phyloP scores from a whole-genome alignment of 2,113 vertebrate genomes.

The Falcunculus frontatus region DNA sequence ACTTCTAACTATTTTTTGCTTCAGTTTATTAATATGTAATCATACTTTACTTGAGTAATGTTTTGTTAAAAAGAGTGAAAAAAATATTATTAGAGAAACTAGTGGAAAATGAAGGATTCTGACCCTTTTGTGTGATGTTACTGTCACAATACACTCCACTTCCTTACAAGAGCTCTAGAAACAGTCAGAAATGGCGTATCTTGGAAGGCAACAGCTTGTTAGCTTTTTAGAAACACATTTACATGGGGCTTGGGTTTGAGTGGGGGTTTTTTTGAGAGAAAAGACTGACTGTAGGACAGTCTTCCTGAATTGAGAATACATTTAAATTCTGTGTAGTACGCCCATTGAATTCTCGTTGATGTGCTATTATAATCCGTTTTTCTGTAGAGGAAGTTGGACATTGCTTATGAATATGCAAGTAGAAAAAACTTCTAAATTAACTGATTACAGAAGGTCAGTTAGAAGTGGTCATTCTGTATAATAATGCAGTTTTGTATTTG shows the following conservation, averaged over 20 bases:
- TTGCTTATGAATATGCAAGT: conserved; percentile 8
- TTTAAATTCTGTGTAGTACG: conserved; percentile 37
- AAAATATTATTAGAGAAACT: conserved; percentile 29
- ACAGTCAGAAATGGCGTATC: conserved; percentile 40
- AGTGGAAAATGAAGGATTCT: conserved; percentile 44
- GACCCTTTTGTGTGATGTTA: conserved; percentile 17
- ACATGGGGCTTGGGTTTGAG: neutral
- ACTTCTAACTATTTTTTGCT: neutral
- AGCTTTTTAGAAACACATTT: conserved; percentile 58
- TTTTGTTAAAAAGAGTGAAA: conserved; percentile 31
- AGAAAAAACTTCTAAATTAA: neutral
- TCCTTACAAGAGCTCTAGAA: conserved; percentile 51
- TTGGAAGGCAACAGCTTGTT: conserved; percentile 54
- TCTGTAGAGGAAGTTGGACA: neutral
- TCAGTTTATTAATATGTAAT: neutral
- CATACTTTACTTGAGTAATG: neutral
- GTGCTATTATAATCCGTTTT: conserved; percentile 26
- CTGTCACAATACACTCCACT: conserved; percentile 5
- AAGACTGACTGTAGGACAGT: conserved; percentile 22
- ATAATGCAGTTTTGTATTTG: neutral
- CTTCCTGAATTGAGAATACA: conserved; percentile 21
- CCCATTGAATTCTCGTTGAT: neutral
- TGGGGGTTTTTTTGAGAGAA: neutral
- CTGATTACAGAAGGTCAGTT: neutral
- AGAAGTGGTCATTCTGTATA: neutral